These are phyloP conservation scores for Tragelaphus scriptus DNA, from an alignment of 2,113 vertebrate species.

Conservation along the genomic window DNA sequence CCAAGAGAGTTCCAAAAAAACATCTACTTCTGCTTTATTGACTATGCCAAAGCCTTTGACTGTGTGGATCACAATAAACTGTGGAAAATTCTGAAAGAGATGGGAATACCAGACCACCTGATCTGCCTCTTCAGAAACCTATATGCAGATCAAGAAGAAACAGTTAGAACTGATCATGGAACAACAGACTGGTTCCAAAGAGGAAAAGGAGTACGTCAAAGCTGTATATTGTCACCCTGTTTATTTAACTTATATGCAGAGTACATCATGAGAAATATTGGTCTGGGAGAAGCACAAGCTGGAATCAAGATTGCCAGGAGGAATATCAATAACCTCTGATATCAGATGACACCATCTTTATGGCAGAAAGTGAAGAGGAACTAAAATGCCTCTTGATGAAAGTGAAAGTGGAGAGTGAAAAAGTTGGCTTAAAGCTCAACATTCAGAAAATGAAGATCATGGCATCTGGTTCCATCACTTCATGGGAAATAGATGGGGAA, in stretches of 20 bases:
- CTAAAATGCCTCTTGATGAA: background rate
- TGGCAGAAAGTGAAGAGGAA: background rate
- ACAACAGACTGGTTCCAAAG: background rate
- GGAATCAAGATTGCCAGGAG: fast-evolving
- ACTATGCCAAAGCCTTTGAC: background rate
- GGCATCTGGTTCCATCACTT: background rate
- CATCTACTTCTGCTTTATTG: background rate
- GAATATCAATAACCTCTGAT: background rate
- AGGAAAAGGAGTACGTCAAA: background rate
- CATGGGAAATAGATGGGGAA: background rate
- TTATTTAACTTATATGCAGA: background rate
- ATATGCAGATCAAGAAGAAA: background rate
- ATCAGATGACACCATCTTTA: background rate
- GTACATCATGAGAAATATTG: background rate
- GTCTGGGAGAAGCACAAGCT: background rate
- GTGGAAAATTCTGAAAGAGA: background rate
- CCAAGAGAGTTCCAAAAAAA: background rate
- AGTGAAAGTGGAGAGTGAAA: background rate
- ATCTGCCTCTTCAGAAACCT: background rate
- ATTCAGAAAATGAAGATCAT: background rate
- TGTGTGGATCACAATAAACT: background rate
- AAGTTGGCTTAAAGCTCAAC: background rate
- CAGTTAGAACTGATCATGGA: background rate
- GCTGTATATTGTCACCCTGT: background rate
- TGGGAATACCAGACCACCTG: background rate